Base-by-base conservation (phyloP, 2,888 invertebrate genomes). In the Drosophila kanekoi region DNA sequence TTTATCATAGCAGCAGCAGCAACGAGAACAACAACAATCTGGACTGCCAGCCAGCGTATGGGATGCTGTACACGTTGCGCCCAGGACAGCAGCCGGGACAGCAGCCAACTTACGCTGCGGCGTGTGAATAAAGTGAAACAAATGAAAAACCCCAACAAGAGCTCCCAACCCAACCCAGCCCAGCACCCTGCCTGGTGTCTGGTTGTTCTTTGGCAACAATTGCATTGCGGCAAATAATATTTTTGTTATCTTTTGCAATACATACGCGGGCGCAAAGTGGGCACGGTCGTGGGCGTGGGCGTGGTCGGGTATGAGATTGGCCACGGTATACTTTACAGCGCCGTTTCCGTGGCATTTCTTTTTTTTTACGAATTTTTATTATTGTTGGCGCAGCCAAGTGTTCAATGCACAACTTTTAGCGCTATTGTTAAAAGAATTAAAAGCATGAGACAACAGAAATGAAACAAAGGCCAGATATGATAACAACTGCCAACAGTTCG, bases 141-240 rank as follows among this genome's bases (percentile, higher is more conserved):
- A 87, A 80, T 87, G 88, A 72, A 83, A 81, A 77, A 58, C 47
- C 8, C 28, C 76, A 45, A 40, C 53, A 57, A 23, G 16, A 18
- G 23, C 23, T 16, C 10, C 0, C 11, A 2, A 6, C n/a, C 9
- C n/a, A 10, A 0, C 13, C 14, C 3, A 4, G 1, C 5, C 16
- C 2, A 32, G 13, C 14, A 10, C 35, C n/a, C n/a, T 3, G 5
- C 23, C 48, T 28, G 43, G 11, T 43, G 52, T 28, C 38, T 53
- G 51, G 38, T 61, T 67, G 79, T 87, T 81, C 81, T 87, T 84
- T 87, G 75, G 65, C 87, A 85, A 85, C 79, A 85, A 87, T 87
- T 85, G 86, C 88, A 80, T 87, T 85, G 83, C 85, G 79, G 85
- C 79, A 79, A 83, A 85, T 85, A 87, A 84, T 87, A 87, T 87